phyloP scores from a whole-genome alignment of 2,113 vertebrate genomes.

The Abramis brama region DNA sequence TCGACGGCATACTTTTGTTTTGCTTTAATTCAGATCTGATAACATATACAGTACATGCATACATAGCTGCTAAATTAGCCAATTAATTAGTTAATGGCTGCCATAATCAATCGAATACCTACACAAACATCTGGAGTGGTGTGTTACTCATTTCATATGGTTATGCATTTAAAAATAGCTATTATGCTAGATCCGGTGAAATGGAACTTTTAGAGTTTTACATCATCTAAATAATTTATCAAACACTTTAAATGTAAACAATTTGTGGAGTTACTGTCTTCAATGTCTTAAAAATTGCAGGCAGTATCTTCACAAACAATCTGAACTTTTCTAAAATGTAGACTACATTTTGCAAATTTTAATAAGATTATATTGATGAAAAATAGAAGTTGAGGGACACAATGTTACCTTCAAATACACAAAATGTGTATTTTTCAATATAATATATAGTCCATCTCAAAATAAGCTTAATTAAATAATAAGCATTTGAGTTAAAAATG shows the following conservation, averaged over 20 bases:
- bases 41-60: not conserved
- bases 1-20: too few species aligned
- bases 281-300: too few species aligned
- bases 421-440: not conserved
- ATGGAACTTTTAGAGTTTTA: not conserved
- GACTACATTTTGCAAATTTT: not conserved
- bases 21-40: too few species aligned
- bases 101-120: constrained; percentile 3
- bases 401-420: not conserved
- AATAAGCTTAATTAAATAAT: not conserved
- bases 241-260: too few species aligned
- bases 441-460: not conserved
- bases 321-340: too few species aligned
- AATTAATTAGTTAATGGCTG: not conserved
- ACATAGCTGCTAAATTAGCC: not conserved
- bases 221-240: not conserved
- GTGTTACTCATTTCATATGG: not conserved
- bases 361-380: too few species aligned
- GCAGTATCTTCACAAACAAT: too few species aligned
- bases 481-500: not conserved
- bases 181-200: not conserved
- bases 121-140: not conserved
- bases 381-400: not conserved
- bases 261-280: too few species aligned
- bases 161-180: not conserved